These are phyloP conservation scores for Poeciliopsis turrubarensis DNA, from an alignment of 2,113 vertebrate species.

Conservation along the genomic window DNA sequence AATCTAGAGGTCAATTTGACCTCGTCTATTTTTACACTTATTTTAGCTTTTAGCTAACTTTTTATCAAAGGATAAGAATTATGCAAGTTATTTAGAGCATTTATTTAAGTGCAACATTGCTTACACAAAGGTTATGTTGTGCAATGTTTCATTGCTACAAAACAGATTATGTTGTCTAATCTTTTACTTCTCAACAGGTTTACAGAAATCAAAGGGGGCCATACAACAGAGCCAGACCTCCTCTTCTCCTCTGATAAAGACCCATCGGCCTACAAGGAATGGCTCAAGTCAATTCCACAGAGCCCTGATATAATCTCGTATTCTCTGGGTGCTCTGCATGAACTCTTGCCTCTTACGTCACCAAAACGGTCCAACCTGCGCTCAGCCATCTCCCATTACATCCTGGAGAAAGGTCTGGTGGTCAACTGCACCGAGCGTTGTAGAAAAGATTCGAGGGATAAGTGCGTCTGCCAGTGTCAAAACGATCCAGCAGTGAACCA, in stretches of 20 bases:
- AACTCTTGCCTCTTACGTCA: conserved; percentile 59
- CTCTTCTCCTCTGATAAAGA: conserved; percentile 80
- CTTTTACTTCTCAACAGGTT: conserved; percentile 52
- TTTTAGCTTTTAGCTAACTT: too few species aligned
- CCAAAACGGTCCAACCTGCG: conserved; percentile 65
- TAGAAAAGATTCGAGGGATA: conserved; percentile 44
- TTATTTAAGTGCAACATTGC: too few species aligned
- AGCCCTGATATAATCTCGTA: conserved; percentile 81
- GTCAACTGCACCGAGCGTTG: conserved; percentile 75
- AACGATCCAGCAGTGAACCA: conserved; percentile 49
- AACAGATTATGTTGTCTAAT: background rate
- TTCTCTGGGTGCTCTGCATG: conserved; percentile 81
- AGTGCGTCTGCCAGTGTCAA: conserved; percentile 83
- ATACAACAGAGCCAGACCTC: conserved; percentile 78
- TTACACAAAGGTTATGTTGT: too few species aligned
- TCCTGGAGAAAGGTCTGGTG: conserved; percentile 76
- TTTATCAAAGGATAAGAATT: too few species aligned
- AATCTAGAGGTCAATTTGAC: too few species aligned
- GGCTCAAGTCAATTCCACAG: conserved; percentile 72
- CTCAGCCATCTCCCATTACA: conserved; percentile 78
- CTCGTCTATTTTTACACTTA: too few species aligned
- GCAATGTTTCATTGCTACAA: too few species aligned
- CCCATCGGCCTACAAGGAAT: conserved; percentile 78
- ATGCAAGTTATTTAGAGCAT: too few species aligned
- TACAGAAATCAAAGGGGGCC: conserved; percentile 77